Evolutionary conservation across 2,113 vertebrate species (phyloP).

Genomic region (Gymnarchus niloticus): DNA sequence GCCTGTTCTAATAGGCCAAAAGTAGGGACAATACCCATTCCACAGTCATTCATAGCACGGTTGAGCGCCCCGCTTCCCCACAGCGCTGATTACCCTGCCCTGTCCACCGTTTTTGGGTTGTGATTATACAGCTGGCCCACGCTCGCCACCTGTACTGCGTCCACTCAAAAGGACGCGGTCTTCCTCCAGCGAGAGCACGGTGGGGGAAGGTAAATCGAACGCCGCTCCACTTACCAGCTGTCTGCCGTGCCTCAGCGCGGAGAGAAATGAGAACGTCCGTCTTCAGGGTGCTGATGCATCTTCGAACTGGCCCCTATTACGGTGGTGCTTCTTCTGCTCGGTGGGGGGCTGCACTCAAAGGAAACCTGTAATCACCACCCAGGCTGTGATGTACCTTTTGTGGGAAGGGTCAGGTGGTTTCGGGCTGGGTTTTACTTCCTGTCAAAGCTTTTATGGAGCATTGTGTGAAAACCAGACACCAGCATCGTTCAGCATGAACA

Average conservation of each 20-base stretch:
- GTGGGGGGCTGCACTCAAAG: background rate
- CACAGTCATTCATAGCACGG: slow-evolving; percentile 14
- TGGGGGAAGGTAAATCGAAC: slow-evolving; percentile 48
- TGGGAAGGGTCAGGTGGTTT: background rate
- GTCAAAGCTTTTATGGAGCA: slow-evolving; percentile 11
- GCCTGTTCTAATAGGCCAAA: slow-evolving; percentile 19
- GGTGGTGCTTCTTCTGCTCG: background rate
- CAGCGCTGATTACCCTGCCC: slow-evolving; percentile 24
- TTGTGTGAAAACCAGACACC: slow-evolving; percentile 8
- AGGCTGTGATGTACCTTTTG: slow-evolving; percentile 13
- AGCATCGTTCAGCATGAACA: background rate
- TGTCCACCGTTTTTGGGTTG: slow-evolving; percentile 11
- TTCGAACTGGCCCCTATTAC: slow-evolving; percentile 30
- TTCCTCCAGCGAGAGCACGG: background rate
- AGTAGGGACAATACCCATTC: slow-evolving; percentile 14
- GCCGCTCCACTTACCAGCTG: slow-evolving; percentile 52
- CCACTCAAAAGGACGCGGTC: background rate
- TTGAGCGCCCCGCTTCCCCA: slow-evolving; percentile 23
- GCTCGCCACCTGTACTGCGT: slow-evolving; percentile 27
- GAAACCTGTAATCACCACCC: slow-evolving; percentile 14
- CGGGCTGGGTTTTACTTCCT: background rate
- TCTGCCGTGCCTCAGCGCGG: slow-evolving; percentile 27
- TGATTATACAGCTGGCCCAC: slow-evolving; percentile 36
- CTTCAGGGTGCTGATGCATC: slow-evolving; percentile 12
- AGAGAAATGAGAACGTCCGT: slow-evolving; percentile 36